phyloP scores from a whole-genome alignment of 2,797 vertebrate genomes.

The Choloepus didactylus region DNA sequence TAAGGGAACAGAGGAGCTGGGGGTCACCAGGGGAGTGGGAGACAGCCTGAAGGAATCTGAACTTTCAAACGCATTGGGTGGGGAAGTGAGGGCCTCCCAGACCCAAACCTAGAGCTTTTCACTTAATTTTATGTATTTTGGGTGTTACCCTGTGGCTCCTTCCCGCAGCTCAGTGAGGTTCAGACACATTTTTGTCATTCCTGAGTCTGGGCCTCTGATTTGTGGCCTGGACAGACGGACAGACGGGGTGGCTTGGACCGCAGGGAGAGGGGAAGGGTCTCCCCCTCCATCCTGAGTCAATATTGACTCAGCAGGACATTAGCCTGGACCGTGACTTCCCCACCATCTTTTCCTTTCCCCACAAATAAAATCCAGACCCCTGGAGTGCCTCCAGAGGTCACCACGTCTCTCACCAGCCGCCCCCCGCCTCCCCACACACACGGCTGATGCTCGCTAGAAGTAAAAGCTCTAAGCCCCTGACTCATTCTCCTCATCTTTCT shows the following conservation, averaged over 20 bases:
- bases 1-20: not conserved
- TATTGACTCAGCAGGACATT: conserved; percentile 83
- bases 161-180: conserved; percentile 80
- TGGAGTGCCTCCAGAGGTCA: conserved; percentile 44
- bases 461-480: not conserved
- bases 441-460: not conserved
- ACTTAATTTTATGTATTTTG: conserved; percentile 84
- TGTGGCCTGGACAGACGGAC: conserved; percentile 83
- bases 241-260: conserved; percentile 72
- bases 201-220: conserved; percentile 83
- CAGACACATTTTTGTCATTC: conserved; percentile 87
- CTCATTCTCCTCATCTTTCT: not conserved
- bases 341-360: conserved; percentile 63
- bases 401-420: conserved; percentile 13
- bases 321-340: conserved; percentile 72
- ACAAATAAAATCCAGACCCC: conserved; percentile 73
- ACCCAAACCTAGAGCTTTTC: conserved; percentile 75
- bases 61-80: conserved; percentile 31
- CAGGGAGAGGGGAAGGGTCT: conserved; percentile 66
- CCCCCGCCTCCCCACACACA: not conserved
- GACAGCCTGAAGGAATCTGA: conserved; percentile 56
- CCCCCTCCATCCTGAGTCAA: conserved; percentile 82
- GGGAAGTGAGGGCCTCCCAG: conserved; percentile 58
- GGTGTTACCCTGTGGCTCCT: conserved; percentile 83
- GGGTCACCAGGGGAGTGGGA: not conserved